phyloP scores from a whole-genome alignment of 2,797 vertebrate species.

The Myotis findleyi region DNA sequence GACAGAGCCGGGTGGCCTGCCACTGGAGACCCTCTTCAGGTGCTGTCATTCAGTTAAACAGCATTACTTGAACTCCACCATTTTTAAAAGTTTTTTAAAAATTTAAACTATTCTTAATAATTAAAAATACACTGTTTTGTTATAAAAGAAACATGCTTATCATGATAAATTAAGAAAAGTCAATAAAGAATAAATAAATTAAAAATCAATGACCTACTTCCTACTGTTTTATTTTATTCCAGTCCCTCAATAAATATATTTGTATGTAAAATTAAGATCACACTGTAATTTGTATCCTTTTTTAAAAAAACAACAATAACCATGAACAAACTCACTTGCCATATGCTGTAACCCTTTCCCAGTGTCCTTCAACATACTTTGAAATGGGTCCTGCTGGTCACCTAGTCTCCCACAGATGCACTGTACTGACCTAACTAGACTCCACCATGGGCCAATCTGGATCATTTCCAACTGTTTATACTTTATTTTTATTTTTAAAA shows the following conservation, averaged over 20 bases:
- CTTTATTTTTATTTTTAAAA: neutral
- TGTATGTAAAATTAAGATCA: neutral
- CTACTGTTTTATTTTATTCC: neutral
- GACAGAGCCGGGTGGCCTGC: neutral
- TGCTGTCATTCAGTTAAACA: accelerated
- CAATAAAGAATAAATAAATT: neutral
- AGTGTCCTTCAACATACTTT: neutral
- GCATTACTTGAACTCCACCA: neutral
- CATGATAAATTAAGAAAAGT: neutral
- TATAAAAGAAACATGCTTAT: constrained; percentile 16
- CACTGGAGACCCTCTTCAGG: accelerated
- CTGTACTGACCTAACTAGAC: neutral
- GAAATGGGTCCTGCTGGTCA: neutral
- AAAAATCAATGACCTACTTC: neutral
- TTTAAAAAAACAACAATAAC: neutral
- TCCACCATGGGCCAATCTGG: neutral
- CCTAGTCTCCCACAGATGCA: neutral
- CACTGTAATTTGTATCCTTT: neutral
- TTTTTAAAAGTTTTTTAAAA: neutral
- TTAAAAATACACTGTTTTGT: neutral
- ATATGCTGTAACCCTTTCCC: neutral
- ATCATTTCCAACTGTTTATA: neutral
- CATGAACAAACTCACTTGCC: neutral
- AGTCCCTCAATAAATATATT: neutral
- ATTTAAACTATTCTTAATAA: neutral